Evolutionary conservation across 2,797 vertebrate species (phyloP).

Genomic region (Linurgus olivaceus): DNA sequence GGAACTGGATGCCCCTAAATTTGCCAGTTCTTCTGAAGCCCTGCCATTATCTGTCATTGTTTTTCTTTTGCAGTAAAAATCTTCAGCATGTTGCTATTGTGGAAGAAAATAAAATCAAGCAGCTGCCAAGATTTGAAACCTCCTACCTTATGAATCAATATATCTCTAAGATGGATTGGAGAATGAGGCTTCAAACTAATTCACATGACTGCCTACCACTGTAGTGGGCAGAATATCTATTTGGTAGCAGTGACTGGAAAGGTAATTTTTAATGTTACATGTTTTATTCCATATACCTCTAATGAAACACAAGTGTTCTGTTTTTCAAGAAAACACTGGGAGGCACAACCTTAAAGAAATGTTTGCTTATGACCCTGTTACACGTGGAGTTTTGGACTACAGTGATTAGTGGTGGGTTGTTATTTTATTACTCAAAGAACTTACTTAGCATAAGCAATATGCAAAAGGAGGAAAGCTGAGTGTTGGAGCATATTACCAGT

Average conservation of each 20-base stretch:
- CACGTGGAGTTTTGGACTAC: background rate
- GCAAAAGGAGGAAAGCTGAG: background rate
- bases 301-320: background rate
- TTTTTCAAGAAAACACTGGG: background rate
- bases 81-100: background rate
- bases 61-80: background rate
- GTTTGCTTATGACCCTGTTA: background rate
- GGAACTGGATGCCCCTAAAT: background rate
- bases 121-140: background rate
- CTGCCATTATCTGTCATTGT: background rate
- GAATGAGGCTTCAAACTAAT: background rate
- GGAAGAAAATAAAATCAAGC: background rate
- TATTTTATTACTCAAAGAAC: constrained; percentile 21
- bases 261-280: background rate
- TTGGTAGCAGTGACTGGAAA: background rate
- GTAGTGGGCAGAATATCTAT: background rate
- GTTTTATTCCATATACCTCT: background rate
- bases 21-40: background rate
- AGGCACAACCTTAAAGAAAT: background rate
- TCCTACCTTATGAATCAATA: background rate
- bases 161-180: background rate
- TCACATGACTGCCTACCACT: background rate
- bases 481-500: background rate
- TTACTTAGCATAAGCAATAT: constrained; percentile 38
- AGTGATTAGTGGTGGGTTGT: background rate